Base-by-base conservation (phyloP, 2,113 vertebrate species). In the Carassius carassius region DNA sequence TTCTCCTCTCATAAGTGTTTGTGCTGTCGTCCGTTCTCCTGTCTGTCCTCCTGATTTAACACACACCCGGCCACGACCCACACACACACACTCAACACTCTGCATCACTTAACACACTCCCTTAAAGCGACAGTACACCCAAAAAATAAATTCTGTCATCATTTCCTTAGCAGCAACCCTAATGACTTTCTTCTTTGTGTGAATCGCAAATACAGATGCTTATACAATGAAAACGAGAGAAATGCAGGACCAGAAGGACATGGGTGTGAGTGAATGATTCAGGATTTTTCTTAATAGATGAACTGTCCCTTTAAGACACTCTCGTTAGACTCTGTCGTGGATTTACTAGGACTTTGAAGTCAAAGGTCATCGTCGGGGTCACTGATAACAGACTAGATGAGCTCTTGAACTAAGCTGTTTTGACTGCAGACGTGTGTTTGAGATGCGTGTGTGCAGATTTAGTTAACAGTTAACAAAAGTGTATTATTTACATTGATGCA, bases 311-410 rank as follows among this genome's bases (percentile, higher is more conserved):
- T 58, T 62, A 62, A 80, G 7, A 60, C 11, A 12, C 16, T 35
- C 54, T 25, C 60, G 8, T 76, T 63, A 17, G 37, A 29, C 19
- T 32, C 21, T 14, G 32, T 32, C 16, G 37, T 29, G 17, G 67
- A 75, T 47, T 65, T 37, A 81, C n/a, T 49, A 19, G 16, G n/a
- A 49, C 85, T 87, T 88, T 88, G 77, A 90, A 63, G 83, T 88
- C 75, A 63, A 51, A 72, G 83, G 77, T 88, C 49, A 56, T 73
- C 7, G 17, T 14, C 17, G n/a, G 58, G 47, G 74, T 84, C 77
- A 65, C 32, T 84, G 51, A 51, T 74, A 77, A 47, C 35, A 16
- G 77, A 13, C 16, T 63, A 88, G 35, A 23, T 47, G 62, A 37
- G 54, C 58, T 58, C 62, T 69, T 6, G 16, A 78, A 14, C 16